Base-by-base conservation (phyloP, 2,888 invertebrate genomes). In the Tetragonula carbonaria region DNA sequence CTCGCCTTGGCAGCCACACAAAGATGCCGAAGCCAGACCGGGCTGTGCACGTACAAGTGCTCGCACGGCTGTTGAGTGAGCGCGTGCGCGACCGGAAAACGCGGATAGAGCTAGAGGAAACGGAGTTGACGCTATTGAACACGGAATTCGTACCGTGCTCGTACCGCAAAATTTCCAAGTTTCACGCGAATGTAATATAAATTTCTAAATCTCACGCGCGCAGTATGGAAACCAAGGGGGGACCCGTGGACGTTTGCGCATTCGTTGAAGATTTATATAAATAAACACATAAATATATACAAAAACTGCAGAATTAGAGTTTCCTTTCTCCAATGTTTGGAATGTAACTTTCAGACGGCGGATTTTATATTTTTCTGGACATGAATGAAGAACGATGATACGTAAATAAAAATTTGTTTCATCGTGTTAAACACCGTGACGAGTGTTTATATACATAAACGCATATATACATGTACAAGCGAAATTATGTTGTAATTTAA, bases 1-100 rank as follows among this genome's bases (percentile, higher is more conserved):
- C 84, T 86, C 86, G 86, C 85, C 86, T 82, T 85, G 84, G 74
- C 75, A 71, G 80, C 45, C 72, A 74, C 82, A 82, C 86, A 82
- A 87, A 86, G 85, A 79, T 76, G 80, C 76, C 73, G 59, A 80
- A 83, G 78, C 76, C 74, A 74, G 77, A 57, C 74, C 71, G 65
- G 67, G 74, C 76, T 74, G 45, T 75, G 76, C 65, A 66, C 65
- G 50, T 67, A 62, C 53, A 62, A 79, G 59, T 18, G 28, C 55
- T 21, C 67, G 23, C 45, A 21, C 33, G 28, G 62, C 16, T 62
- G 77, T 63, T 45, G 73, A 50, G 66, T 65, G 45, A 45, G 59
- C 57, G 80, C 74, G 72, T 65, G 62, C 71, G 78, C 75, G 65
- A 62, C 82, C 82, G 80, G 70, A 82, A 82, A 82, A 57, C 70